Evolutionary conservation across 2,888 invertebrate species (phyloP).

Genomic region (Sesia bembeciformis): DNA sequence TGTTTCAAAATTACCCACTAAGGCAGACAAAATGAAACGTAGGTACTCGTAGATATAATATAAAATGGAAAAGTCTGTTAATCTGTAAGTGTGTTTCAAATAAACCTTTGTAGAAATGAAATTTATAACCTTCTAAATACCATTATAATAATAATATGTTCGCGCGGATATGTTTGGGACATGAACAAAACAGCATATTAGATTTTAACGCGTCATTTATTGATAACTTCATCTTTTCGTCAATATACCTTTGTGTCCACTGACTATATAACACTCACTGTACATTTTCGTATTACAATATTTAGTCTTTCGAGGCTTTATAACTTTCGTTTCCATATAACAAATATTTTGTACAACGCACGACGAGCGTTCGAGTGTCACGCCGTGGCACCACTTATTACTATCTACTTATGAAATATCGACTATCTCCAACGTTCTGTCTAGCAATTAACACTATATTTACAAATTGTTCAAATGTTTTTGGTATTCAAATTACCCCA

Average conservation of each 20-base stretch:
- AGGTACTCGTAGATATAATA: no score
- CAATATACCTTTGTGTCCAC: slow-evolving; percentile 74
- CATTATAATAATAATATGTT: neutral
- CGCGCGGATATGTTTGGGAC: slow-evolving; percentile 27
- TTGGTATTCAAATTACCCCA: slow-evolving; percentile 72
- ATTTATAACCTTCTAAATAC: no score
- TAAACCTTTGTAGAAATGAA: no score
- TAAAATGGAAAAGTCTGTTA: no score
- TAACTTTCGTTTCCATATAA: slow-evolving; percentile 68
- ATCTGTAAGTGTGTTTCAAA: no score
- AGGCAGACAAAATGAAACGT: no score
- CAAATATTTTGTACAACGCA: slow-evolving; percentile 73
- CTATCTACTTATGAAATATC: slow-evolving; percentile 60
- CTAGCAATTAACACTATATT: slow-evolving; percentile 67
- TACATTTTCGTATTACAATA: slow-evolving; percentile 72
- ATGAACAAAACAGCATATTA: slow-evolving; percentile 60
- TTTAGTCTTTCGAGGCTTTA: slow-evolving; percentile 68
- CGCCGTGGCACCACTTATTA: slow-evolving; percentile 66
- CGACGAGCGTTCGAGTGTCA: slow-evolving; percentile 61
- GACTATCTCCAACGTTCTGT: slow-evolving; percentile 55
- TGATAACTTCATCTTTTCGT: slow-evolving; percentile 70
- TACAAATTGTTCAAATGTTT: slow-evolving; percentile 73
- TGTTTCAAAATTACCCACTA: no score
- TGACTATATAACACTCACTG: slow-evolving; percentile 76
- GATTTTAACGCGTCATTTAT: slow-evolving; percentile 71